Evolutionary conservation across 2,797 vertebrate species (phyloP).

Genomic region (Trichosurus vulpecula): DNA sequence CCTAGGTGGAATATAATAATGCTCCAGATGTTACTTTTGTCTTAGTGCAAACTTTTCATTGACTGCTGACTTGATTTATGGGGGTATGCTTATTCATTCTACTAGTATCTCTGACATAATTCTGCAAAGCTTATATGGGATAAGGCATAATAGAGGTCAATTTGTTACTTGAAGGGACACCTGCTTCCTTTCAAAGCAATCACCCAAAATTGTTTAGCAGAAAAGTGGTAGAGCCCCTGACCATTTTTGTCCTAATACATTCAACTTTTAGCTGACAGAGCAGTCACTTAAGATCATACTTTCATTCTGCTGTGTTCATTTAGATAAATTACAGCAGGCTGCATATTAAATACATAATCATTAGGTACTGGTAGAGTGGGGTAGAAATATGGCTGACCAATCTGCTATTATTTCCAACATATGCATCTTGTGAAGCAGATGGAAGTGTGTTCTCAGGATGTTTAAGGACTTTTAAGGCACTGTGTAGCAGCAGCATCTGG

Average conservation of each 20-base stretch:
- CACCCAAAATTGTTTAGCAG: constrained; percentile 4
- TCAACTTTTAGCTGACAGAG: constrained; percentile 51
- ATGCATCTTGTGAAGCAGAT: constrained; percentile 79
- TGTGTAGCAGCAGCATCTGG: constrained; percentile 81
- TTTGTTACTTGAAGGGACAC: constrained; percentile 21
- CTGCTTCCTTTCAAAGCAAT: background rate
- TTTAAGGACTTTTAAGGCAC: constrained; percentile 82
- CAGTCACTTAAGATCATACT: constrained; percentile 57
- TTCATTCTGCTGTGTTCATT: constrained; percentile 64
- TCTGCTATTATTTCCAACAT: constrained; percentile 72
- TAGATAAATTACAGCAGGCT: constrained; percentile 61
- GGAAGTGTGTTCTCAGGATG: constrained; percentile 79
- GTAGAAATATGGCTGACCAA: constrained; percentile 66
- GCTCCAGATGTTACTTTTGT: constrained; percentile 1
- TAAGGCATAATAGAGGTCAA: background rate
- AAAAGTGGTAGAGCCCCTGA: constrained; percentile 5
- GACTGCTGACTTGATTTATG: constrained; percentile 16
- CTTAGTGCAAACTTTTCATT: background rate
- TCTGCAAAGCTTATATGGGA: background rate
- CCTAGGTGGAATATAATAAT: background rate
- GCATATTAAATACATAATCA: constrained; percentile 68
- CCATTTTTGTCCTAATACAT: constrained; percentile 44
- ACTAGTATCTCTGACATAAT: background rate
- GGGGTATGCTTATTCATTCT: background rate
- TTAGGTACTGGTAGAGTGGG: constrained; percentile 55